phyloP scores from a whole-genome alignment of 2,113 vertebrate genomes.

The Epinephelus moara region DNA sequence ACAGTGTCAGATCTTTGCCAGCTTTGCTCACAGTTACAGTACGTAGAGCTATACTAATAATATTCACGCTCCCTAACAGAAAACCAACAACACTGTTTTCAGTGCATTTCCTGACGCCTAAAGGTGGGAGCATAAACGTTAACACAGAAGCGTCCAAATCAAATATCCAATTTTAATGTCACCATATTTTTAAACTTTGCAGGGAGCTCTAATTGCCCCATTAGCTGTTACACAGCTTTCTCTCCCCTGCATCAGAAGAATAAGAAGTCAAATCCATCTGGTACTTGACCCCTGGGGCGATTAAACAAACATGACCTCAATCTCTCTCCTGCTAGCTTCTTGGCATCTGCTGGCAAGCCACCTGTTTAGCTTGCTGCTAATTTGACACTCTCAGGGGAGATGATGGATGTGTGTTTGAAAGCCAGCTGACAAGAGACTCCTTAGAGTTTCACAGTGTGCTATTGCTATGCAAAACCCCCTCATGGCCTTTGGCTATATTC shows the following conservation, averaged over 20 bases:
- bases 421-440: conserved; percentile 57
- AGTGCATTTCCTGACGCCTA: conserved; percentile 3
- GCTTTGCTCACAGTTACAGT: conserved; percentile 16
- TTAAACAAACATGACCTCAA: conserved; percentile 80
- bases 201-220: conserved; percentile 47
- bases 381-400: conserved; percentile 74
- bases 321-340: conserved; percentile 65
- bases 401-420: conserved; percentile 74
- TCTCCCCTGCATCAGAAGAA: conserved; percentile 35
- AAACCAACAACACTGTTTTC: conserved; percentile 22
- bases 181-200: conserved; percentile 25
- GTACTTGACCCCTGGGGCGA: conserved; percentile 62
- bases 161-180: conserved; percentile 23
- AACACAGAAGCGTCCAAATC: conserved; percentile 13
- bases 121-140: conserved; percentile 3
- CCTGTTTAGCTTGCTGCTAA: conserved; percentile 75
- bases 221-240: conserved; percentile 34
- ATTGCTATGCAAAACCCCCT: conserved; percentile 48
- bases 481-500: conserved; percentile 54
- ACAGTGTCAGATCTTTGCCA: conserved; percentile 2
- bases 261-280: conserved; percentile 65
- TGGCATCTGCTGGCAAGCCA: conserved; percentile 69
- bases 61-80: conserved; percentile 17
- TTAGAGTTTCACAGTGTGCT: conserved; percentile 12
- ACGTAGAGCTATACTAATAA: neutral